A percentile compares a stretch with the other conserved stretches of the same genome.
Conservation (phyloP, 2,888 invertebrate species). For the Tineola bisselliella region DNA sequence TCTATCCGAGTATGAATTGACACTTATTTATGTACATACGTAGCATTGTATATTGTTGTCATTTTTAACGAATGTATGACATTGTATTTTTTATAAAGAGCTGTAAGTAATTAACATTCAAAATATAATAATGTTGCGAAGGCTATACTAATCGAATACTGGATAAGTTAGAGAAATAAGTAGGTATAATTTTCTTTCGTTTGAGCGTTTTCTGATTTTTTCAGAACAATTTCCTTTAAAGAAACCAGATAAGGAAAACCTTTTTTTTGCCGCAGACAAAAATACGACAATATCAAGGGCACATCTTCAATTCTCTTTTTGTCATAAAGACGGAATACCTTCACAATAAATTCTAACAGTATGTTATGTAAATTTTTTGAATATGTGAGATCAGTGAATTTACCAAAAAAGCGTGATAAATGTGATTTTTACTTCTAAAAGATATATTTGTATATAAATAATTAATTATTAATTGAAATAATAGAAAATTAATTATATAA, state of each 20-base stretch:
- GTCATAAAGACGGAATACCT: background rate
- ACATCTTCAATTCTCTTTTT: background rate
- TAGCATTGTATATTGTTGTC: background rate
- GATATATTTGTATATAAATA: no score
- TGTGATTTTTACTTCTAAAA: no score
- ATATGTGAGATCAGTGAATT: background rate
- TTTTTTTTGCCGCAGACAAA: background rate
- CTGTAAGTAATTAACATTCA: no score
- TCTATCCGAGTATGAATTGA: background rate
- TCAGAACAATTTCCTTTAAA: background rate
- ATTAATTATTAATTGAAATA: no score
- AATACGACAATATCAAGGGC: background rate
- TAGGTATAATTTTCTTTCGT: background rate
- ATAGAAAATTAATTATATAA: no score
- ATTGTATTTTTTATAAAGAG: no score
- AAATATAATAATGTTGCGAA: no score
- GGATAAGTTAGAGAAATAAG: background rate
- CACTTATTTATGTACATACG: background rate
- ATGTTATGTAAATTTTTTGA: background rate
- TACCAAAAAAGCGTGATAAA: no score
- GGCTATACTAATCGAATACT: no score
- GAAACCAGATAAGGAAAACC: slow-evolving; percentile 1
- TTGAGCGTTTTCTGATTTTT: background rate
- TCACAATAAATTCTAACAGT: background rate
- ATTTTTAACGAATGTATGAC: no score